phyloP scores from a whole-genome alignment of 2,888 invertebrate genomes.

The Oligia latruncula region DNA sequence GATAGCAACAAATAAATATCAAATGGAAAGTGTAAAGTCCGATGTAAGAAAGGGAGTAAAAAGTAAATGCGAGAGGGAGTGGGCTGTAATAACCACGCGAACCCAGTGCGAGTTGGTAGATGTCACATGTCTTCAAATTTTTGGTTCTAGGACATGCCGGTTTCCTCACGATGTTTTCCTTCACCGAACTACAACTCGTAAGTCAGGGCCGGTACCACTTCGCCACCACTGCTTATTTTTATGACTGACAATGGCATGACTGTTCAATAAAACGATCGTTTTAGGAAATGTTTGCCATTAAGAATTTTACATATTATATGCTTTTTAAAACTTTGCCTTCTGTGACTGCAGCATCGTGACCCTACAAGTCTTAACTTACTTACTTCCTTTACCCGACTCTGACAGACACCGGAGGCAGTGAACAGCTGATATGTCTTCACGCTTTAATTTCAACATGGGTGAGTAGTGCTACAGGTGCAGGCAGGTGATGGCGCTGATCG shows the following conservation, averaged over 20 bases:
- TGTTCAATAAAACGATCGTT: neutral
- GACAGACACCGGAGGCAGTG: slow-evolving; percentile 50
- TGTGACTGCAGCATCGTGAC: neutral
- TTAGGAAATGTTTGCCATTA: neutral
- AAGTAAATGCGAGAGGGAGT: too few species aligned
- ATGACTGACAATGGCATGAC: neutral
- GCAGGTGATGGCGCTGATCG: slow-evolving; percentile 49
- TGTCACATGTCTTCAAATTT: too few species aligned
- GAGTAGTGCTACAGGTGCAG: slow-evolving; percentile 31
- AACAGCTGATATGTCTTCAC: slow-evolving; percentile 54
- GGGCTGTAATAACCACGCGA: too few species aligned
- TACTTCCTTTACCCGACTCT: slow-evolving; percentile 37
- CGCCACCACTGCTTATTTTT: neutral
- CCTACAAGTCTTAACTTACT: slow-evolving; percentile 43
- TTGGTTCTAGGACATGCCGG: too few species aligned
- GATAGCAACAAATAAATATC: too few species aligned
- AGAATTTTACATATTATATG: neutral
- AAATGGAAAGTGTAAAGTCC: too few species aligned
- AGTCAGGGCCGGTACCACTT: too few species aligned
- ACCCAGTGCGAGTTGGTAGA: too few species aligned
- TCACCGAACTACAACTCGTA: too few species aligned
- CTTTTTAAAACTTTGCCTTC: neutral
- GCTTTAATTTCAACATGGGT: slow-evolving; percentile 47
- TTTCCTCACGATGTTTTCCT: too few species aligned
- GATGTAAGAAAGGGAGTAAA: too few species aligned